These are phyloP conservation scores for Sterrhoptilus dennistouni DNA, from an alignment of 2,113 vertebrate genomes.

Conservation along the genomic window DNA sequence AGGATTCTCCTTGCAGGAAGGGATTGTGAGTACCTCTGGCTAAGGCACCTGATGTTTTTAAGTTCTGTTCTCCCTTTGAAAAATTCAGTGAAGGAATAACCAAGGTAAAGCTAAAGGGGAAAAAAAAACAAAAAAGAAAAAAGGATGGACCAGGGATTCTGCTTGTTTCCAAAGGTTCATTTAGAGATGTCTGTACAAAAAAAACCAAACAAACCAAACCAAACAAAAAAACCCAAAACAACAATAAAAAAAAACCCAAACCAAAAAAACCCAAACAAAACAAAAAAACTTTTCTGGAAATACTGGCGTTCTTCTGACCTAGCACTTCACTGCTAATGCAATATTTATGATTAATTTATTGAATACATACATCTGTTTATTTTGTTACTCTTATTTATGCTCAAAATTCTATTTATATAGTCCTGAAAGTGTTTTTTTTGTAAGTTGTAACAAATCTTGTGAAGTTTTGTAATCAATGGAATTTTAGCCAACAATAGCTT, in stretches of 20 bases:
- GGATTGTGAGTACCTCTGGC: background rate
- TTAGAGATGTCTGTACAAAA: background rate
- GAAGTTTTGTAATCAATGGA: conserved; percentile 26
- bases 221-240: background rate
- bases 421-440: conserved; percentile 51
- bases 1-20: background rate
- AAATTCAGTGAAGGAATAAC: background rate
- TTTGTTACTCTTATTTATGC: conserved; percentile 83
- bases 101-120: background rate
- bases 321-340: conserved; percentile 74
- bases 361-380: conserved; percentile 68
- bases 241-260: background rate
- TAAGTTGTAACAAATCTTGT: conserved; percentile 22
- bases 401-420: conserved; percentile 76
- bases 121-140: background rate
- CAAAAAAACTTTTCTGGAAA: background rate
- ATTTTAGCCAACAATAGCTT: background rate
- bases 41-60: background rate
- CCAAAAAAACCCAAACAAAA: background rate
- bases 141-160: background rate
- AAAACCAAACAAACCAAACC: background rate
- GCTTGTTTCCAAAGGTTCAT: background rate
- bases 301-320: conserved; percentile 32
- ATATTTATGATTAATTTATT: conserved; percentile 85
- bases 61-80: background rate